Conservation (phyloP, 2,797 vertebrate genomes). For the Thunnus albacares region DNA sequence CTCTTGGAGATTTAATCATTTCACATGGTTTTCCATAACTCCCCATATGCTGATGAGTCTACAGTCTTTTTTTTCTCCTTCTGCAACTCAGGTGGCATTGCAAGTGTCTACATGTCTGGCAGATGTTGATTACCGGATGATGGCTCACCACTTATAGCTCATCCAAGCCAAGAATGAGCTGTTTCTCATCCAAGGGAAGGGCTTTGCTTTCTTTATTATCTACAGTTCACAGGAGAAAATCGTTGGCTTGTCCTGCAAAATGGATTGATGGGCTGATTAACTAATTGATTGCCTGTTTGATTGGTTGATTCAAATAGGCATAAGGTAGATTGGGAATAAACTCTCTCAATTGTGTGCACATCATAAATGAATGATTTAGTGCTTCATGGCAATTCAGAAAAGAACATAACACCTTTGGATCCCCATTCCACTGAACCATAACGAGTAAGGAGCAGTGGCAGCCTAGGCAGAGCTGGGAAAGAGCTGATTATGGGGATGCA, state of each 20-base stretch:
- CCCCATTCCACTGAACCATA: neutral
- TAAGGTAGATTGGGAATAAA: neutral
- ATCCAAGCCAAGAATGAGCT: neutral
- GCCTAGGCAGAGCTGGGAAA: neutral
- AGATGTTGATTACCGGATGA: constrained; percentile 4
- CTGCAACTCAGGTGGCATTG: neutral
- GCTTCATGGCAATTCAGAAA: neutral
- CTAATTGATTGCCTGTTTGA: neutral
- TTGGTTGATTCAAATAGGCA: constrained; percentile 4
- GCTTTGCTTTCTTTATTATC: neutral
- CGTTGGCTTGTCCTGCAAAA: neutral
- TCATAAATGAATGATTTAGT: neutral
- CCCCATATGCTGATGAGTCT: no score
- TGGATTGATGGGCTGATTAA: neutral
- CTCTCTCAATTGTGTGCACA: neutral
- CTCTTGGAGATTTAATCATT: constrained; percentile 11
- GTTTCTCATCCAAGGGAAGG: neutral
- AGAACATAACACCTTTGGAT: neutral
- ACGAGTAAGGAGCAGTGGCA: neutral
- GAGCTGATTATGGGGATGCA: neutral
- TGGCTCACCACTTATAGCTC: neutral
- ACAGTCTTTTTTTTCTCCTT: neutral
- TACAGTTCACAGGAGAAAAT: neutral
- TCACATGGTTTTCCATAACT: neutral
- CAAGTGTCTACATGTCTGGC: neutral